These are phyloP conservation scores for Chrysolina oricalcia DNA, from an alignment of 2,888 invertebrate genomes.

Conservation along the genomic window DNA sequence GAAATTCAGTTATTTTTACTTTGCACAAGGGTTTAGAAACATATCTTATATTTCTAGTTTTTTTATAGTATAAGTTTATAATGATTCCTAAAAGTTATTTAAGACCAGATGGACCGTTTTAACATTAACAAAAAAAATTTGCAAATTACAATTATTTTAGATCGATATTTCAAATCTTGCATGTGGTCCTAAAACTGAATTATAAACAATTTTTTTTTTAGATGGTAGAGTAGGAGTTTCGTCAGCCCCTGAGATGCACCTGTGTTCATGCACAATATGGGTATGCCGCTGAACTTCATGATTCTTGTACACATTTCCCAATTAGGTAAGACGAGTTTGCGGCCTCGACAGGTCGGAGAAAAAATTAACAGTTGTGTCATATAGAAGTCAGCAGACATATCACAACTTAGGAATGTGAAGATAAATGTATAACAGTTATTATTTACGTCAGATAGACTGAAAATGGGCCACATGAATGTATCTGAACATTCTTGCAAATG, in stretches of 20 bases:
- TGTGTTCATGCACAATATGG: constrained; percentile 9
- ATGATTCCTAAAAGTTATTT: too few relatives aligned
- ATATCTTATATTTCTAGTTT: too few relatives aligned
- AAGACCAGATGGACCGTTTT: too few relatives aligned
- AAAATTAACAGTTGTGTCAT: constrained; percentile 28
- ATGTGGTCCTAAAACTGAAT: too few relatives aligned
- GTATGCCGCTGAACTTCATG: constrained; percentile 56
- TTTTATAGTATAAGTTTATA: too few relatives aligned
- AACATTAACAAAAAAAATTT: too few relatives aligned
- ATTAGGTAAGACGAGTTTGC: constrained; percentile 62
- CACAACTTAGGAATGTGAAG: constrained; percentile 25
- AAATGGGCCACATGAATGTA: neutral
- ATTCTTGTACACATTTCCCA: constrained; percentile 59
- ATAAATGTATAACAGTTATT: constrained; percentile 19
- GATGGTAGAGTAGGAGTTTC: too few relatives aligned
- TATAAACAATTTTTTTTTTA: too few relatives aligned
- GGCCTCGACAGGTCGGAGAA: constrained; percentile 42
- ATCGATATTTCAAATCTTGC: too few relatives aligned
- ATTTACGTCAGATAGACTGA: neutral
- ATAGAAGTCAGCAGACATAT: constrained; percentile 34
- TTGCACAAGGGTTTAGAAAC: too few relatives aligned
- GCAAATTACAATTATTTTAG: too few relatives aligned
- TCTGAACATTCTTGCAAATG: neutral
- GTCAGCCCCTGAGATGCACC: neutral
- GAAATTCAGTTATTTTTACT: too few relatives aligned